Conservation (phyloP, 2,113 vertebrate species). For the Dendropsophus ebraccatus region DNA sequence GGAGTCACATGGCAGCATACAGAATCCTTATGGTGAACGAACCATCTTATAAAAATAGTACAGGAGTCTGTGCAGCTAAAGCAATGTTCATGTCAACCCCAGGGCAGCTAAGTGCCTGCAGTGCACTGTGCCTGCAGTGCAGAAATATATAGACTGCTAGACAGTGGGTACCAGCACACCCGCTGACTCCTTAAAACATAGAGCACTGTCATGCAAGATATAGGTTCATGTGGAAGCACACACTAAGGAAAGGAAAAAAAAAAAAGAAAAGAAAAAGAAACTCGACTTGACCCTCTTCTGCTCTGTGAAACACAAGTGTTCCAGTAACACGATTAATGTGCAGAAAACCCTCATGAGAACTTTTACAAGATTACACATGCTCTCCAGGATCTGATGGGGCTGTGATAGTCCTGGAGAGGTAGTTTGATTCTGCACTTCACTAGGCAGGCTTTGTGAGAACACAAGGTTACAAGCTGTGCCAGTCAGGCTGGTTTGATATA, state of each 20-base stretch:
- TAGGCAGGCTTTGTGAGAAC: background rate
- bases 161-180: background rate
- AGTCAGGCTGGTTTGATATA: background rate
- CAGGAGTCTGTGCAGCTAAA: too few relatives aligned
- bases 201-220: too few relatives aligned
- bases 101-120: too few relatives aligned
- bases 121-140: too few relatives aligned
- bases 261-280: too few relatives aligned
- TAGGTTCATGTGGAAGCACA: too few relatives aligned
- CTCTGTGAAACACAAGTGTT: background rate
- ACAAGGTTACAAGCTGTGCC: background rate
- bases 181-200: background rate
- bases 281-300: conserved; percentile 7
- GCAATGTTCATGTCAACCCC: too few relatives aligned
- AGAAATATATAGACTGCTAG: too few relatives aligned
- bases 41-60: too few relatives aligned
- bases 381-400: conserved; percentile 37
- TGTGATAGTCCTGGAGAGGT: conserved; percentile 35
- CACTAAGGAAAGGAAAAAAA: too few relatives aligned
- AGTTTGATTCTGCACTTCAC: conserved; percentile 31
- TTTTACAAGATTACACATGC: conserved; percentile 40
- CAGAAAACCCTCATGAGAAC: conserved; percentile 36
- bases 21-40: too few relatives aligned
- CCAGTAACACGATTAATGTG: conserved; percentile 14
- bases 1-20: too few relatives aligned